Evolutionary conservation across 2,797 vertebrate genomes (phyloP).

Genomic region (Gymnodraco acuticeps): DNA sequence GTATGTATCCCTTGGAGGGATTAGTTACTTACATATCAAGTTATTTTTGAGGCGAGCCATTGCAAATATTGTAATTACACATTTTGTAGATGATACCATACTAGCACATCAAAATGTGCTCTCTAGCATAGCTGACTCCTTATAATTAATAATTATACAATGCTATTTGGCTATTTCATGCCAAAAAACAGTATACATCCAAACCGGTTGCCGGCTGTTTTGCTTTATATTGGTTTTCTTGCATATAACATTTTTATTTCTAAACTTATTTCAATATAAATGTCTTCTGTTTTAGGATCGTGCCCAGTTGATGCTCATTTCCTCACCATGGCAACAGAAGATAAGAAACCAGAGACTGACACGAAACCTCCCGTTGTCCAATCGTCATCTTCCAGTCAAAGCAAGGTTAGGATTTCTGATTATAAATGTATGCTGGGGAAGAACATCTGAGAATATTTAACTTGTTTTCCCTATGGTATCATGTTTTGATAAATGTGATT

Average conservation of each 20-base stretch:
- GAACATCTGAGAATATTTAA: no score
- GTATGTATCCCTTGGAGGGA: not conserved
- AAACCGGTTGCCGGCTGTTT: no score
- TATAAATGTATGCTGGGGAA: no score
- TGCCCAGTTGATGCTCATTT: constrained; percentile 53
- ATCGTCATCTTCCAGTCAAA: constrained; percentile 94
- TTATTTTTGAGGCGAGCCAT: not conserved
- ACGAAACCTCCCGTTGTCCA: constrained; percentile 93
- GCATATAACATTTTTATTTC: no score
- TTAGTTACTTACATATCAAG: not conserved
- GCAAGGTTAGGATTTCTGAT: constrained; percentile 87
- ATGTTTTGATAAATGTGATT: not conserved
- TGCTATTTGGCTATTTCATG: no score
- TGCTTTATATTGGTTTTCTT: not conserved
- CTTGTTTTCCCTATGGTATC: not conserved
- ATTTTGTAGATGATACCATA: not conserved
- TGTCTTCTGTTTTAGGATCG: constrained; percentile 22
- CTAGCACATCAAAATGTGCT: not conserved
- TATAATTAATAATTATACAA: not conserved
- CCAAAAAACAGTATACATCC: no score
- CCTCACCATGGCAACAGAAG: constrained; percentile 93
- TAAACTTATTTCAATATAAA: not conserved
- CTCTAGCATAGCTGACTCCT: not conserved
- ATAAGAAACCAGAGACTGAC: constrained; percentile 98
- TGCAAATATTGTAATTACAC: not conserved